phyloP scores from a whole-genome alignment of 23 tunicate species.

The Halocynthia aurantium region DNA sequence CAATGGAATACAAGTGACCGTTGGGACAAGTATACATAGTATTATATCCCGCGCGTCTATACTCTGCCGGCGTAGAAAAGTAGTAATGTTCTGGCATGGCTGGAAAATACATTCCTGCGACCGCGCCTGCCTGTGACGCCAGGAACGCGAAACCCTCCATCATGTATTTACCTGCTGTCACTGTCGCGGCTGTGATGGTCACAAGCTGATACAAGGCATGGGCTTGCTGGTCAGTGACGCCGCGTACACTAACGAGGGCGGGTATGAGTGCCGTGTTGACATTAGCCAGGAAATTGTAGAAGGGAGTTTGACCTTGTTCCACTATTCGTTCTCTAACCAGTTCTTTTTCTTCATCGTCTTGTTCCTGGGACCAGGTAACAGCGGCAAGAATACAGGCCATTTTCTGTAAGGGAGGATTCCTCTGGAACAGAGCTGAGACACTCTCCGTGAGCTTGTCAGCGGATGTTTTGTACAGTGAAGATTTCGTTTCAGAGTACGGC shows the following conservation, averaged over 20 bases:
- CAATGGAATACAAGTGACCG: constrained; percentile 57
- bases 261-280: constrained; percentile 5
- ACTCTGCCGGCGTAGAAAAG: constrained; percentile 28
- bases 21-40: constrained; percentile 58
- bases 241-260: not conserved
- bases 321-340: not conserved
- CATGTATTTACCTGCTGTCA: constrained; percentile 9
- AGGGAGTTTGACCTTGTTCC: not conserved
- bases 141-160: constrained; percentile 19
- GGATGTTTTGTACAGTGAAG: constrained; percentile 11
- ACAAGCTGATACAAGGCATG: constrained; percentile 8
- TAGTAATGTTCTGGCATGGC: constrained; percentile 59
- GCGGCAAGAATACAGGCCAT: not conserved
- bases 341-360: not conserved
- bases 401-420: not conserved
- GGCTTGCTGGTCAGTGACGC: constrained; percentile 10
- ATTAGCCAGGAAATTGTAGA: not conserved
- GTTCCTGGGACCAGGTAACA: not conserved
- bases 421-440: not conserved
- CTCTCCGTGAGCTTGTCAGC: not conserved
- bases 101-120: constrained; percentile 29
- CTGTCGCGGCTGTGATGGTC: not conserved
- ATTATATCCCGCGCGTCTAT: constrained; percentile 1
- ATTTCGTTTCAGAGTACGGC: not conserved
- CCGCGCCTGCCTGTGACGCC: constrained; percentile 17